Evolutionary conservation across 1,140 invertebrate genomes (phyloP).

Genomic region (Dendroctonus ponderosae): DNA sequence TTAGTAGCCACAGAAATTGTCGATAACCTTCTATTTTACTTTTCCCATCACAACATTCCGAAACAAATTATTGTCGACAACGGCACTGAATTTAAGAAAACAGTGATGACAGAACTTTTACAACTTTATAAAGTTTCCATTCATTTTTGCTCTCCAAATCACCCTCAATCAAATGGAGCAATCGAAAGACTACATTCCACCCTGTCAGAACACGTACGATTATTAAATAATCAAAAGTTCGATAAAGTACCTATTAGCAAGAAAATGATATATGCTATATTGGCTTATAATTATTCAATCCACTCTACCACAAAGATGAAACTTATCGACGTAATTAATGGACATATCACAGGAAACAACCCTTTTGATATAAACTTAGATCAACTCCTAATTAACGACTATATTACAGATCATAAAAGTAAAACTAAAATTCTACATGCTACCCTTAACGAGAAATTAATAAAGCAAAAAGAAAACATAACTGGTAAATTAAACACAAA

Average conservation of each 20-base stretch:
- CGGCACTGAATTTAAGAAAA: neutral
- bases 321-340: conserved; percentile 11
- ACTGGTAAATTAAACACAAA: conserved; percentile 10
- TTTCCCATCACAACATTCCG: too few relatives aligned
- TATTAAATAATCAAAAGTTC: conserved; percentile 16
- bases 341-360: conserved; percentile 2
- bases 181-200: conserved; percentile 1
- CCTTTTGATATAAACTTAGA: conserved; percentile 17
- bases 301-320: conserved; percentile 20
- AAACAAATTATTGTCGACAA: too few relatives aligned
- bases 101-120: neutral
- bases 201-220: conserved; percentile 13
- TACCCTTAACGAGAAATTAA: conserved; percentile 7
- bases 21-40: too few relatives aligned
- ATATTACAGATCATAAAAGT: conserved; percentile 17
- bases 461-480: conserved; percentile 14
- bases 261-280: conserved; percentile 30
- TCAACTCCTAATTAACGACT: conserved; percentile 15
- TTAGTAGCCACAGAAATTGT: too few relatives aligned
- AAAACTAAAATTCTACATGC: conserved; percentile 14
- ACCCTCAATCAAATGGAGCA: neutral
- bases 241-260: neutral
- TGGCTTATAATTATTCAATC: conserved; percentile 26
- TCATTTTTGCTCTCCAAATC: too few relatives aligned
- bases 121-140: too few relatives aligned